These are phyloP conservation scores for Cerceris rybyensis DNA, from an alignment of 2,888 invertebrate genomes.

Conservation along the genomic window DNA sequence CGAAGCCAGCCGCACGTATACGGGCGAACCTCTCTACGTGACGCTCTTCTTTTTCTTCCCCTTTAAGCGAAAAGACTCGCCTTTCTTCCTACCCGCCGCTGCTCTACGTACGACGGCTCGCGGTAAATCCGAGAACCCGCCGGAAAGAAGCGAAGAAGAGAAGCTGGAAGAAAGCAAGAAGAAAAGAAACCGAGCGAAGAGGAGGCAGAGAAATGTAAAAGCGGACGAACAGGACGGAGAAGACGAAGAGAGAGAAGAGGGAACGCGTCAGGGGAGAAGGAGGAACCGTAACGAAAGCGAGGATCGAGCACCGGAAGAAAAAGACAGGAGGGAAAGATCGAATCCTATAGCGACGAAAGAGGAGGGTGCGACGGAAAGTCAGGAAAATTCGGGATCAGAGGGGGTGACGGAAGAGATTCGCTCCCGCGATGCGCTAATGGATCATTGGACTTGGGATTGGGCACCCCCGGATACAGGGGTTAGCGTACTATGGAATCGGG, in stretches of 20 bases:
- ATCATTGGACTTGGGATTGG: conserved; percentile 50
- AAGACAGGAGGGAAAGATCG: not conserved
- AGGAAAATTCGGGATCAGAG: not conserved
- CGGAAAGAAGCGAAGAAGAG: conserved; percentile 9
- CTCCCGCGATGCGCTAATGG: conserved; percentile 47
- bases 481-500: conserved; percentile 54
- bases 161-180: not conserved
- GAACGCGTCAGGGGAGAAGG: not conserved
- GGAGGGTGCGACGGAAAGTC: not conserved
- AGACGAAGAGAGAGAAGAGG: not conserved
- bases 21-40: conserved; percentile 32
- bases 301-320: not conserved
- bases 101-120: conserved; percentile 37
- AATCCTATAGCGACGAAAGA: not conserved
- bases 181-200: no score
- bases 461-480: conserved; percentile 43
- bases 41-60: conserved; percentile 36
- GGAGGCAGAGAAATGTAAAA: not conserved
- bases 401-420: conserved; percentile 9
- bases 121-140: conserved; percentile 37
- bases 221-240: conserved; percentile 7
- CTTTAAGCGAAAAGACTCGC: conserved; percentile 27
- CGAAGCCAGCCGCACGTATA: conserved; percentile 41
- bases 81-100: conserved; percentile 43
- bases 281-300: not conserved